These are phyloP conservation scores for Propithecus deckenii DNA, from an alignment of 2,797 vertebrate species.

Conservation along the genomic window DNA sequence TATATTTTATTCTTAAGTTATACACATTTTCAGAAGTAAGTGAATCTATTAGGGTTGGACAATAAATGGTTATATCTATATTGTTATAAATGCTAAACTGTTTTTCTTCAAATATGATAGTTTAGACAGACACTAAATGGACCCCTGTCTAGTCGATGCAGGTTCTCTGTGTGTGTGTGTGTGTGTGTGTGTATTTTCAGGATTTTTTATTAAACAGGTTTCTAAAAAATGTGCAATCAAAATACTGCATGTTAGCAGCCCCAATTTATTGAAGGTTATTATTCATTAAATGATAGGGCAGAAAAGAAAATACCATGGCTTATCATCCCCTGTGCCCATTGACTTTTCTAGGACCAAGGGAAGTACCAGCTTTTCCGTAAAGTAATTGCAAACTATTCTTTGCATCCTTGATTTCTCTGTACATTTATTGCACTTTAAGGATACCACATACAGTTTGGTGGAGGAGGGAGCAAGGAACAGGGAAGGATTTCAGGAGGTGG, in stretches of 20 bases:
- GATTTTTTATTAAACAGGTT: not conserved
- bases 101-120: constrained; percentile 13
- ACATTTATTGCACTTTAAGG: not conserved
- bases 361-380: not conserved
- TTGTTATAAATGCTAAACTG: not conserved
- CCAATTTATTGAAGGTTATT: constrained; percentile 26
- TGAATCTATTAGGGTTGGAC: not conserved
- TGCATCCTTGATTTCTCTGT: constrained; percentile 20
- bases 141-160: not conserved
- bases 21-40: constrained; percentile 33
- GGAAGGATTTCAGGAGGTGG: not conserved
- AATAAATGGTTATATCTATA: not conserved
- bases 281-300: not conserved
- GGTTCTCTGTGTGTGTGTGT: not conserved
- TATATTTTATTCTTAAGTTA: constrained; percentile 31
- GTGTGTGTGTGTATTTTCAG: not conserved
- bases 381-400: constrained; percentile 17
- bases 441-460: not conserved
- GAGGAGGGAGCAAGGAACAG: not conserved
- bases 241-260: not conserved
- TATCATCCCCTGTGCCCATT: not conserved
- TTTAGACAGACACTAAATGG: not conserved
- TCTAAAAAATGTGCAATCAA: not conserved
- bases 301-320: not conserved
- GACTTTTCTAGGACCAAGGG: not conserved